phyloP scores from a whole-genome alignment of 2,888 invertebrate genomes.

The Sericinus montela region DNA sequence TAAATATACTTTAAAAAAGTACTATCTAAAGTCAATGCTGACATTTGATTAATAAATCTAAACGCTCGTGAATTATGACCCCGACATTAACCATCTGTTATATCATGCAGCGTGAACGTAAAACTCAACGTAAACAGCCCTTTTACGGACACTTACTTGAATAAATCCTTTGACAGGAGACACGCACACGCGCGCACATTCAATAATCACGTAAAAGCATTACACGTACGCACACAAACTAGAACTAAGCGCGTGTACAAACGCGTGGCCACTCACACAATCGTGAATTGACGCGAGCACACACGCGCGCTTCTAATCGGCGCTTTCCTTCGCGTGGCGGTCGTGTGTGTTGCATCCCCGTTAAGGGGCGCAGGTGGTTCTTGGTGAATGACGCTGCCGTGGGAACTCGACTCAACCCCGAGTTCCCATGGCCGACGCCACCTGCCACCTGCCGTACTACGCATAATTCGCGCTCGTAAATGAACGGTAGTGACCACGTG shows the following conservation, averaged over 20 bases:
- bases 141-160: constrained; percentile 46
- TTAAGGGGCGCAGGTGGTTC: constrained; percentile 75
- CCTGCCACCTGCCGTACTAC: constrained; percentile 77
- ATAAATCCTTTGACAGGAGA: constrained; percentile 42
- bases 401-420: constrained; percentile 72
- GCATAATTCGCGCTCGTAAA: constrained; percentile 78
- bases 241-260: constrained; percentile 30
- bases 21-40: too few relatives aligned
- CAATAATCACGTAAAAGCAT: not conserved
- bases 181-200: constrained; percentile 28
- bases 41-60: not conserved
- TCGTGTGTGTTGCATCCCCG: constrained; percentile 73
- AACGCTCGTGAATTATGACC: not conserved
- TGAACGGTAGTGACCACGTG: constrained; percentile 80
- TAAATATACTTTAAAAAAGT: too few relatives aligned
- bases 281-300: constrained; percentile 26
- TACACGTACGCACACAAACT: constrained; percentile 27
- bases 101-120: constrained; percentile 28
- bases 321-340: constrained; percentile 73
- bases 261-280: constrained; percentile 34
- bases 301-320: constrained; percentile 50
- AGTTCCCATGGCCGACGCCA: constrained; percentile 67
- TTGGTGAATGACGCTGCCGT: constrained; percentile 72
- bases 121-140: constrained; percentile 45
- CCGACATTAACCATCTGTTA: constrained; percentile 10